Conservation (phyloP, 2,797 vertebrate species). For the Ammospiza maritima region DNA sequence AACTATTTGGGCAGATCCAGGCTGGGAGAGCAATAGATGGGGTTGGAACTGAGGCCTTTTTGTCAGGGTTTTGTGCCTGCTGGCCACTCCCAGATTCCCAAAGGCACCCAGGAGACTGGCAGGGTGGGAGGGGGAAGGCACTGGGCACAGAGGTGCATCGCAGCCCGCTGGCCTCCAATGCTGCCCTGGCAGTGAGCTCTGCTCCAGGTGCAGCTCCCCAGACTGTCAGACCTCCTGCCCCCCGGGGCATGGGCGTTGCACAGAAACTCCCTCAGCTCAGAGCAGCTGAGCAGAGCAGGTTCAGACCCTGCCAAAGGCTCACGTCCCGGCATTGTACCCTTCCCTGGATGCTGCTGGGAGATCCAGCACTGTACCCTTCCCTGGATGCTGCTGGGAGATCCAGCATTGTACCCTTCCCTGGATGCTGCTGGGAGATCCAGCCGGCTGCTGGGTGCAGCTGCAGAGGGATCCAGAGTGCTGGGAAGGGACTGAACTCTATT, state of each 20-base stretch:
- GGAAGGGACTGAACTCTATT: background rate
- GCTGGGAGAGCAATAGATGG: background rate
- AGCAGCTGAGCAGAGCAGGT: background rate
- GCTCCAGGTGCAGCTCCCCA: background rate
- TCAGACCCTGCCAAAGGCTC: background rate
- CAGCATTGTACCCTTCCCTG: background rate
- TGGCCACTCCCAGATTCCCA: background rate
- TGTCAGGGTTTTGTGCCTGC: background rate
- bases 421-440: background rate
- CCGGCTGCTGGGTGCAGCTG: background rate
- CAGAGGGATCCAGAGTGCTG: background rate
- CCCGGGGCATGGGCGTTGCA: background rate
- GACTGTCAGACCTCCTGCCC: background rate
- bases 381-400: too few species aligned
- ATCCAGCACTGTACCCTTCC: background rate
- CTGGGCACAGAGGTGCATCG: rapidly evolving
- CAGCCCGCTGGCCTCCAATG: background rate
- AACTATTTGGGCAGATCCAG: background rate
- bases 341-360: background rate
- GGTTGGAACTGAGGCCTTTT: background rate
- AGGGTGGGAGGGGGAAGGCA: background rate
- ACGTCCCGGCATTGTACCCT: background rate
- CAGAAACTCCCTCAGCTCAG: background rate
- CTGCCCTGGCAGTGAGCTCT: background rate
- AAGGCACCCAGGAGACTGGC: background rate